Evolutionary conservation across 1,140 invertebrate species (phyloP).

Genomic region (Cecropterus lyciades): DNA sequence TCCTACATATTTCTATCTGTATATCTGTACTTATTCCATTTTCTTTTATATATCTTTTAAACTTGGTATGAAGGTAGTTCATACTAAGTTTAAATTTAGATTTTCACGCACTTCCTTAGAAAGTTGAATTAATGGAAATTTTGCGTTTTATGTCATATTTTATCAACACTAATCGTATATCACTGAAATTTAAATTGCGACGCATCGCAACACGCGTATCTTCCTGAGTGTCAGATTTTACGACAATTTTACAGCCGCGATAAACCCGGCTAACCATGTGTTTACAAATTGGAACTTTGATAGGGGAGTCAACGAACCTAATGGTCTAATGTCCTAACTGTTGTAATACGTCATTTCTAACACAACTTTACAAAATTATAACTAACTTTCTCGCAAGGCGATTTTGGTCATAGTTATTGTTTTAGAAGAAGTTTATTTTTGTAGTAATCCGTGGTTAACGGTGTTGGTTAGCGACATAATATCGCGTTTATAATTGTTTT

Average conservation of each 20-base stretch:
- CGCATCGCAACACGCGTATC: slow-evolving; percentile 39
- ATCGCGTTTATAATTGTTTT: too few species aligned
- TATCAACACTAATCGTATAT: slow-evolving; percentile 27
- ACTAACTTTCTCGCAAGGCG: too few species aligned
- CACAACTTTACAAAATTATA: too few species aligned
- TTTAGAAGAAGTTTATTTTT: too few species aligned
- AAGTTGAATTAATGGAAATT: not conserved
- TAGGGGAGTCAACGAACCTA: slow-evolving; percentile 61
- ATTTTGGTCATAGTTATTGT: too few species aligned
- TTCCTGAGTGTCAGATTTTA: slow-evolving; percentile 56
- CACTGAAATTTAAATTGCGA: slow-evolving; percentile 36
- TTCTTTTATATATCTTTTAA: too few species aligned
- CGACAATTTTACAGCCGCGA: slow-evolving; percentile 56
- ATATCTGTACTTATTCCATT: too few species aligned
- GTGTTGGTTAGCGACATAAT: too few species aligned
- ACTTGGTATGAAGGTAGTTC: too few species aligned
- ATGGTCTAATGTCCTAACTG: slow-evolving; percentile 27
- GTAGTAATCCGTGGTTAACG: too few species aligned
- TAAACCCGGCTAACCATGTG: slow-evolving; percentile 49
- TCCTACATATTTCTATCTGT: too few species aligned
- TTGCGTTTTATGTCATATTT: not conserved
- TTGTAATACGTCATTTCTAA: not conserved
- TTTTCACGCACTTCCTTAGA: not conserved
- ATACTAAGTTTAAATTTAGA: too few species aligned
- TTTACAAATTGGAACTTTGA: slow-evolving; percentile 59